Conservation (phyloP, 1,140 invertebrate genomes). For the Drosophila auraria region DNA sequence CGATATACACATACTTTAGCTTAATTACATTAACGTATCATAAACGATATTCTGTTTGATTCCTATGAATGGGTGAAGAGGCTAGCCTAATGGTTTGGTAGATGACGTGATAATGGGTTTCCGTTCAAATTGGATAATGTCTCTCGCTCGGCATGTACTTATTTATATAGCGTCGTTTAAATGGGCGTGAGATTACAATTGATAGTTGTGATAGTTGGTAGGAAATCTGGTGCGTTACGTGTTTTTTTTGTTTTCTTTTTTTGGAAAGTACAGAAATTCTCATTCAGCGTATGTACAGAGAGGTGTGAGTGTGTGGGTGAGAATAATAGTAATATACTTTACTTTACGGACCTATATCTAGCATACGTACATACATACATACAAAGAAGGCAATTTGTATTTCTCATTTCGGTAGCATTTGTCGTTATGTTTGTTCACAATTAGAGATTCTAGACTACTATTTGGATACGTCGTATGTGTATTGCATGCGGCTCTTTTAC, state of each 20-base stretch:
- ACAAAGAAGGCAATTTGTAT: conserved; percentile 50
- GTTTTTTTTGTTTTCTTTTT: neutral
- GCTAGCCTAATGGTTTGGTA: conserved; percentile 35
- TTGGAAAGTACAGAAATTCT: conserved; percentile 32
- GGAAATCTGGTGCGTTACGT: conserved; percentile 42
- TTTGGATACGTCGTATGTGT: conserved; percentile 79
- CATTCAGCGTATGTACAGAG: conserved; percentile 49
- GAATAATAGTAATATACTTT: conserved; percentile 20
- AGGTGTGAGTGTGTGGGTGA: conserved; percentile 10
- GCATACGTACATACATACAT: conserved; percentile 58
- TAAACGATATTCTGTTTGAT: conserved; percentile 51
- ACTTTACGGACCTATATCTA: conserved; percentile 43
- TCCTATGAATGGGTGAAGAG: conserved; percentile 28
- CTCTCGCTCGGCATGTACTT: conserved; percentile 28
- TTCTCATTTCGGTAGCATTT: conserved; percentile 27
- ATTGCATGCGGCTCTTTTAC: conserved; percentile 49
- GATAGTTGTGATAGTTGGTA: conserved; percentile 29
- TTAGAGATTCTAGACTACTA: conserved; percentile 62
- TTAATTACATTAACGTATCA: conserved; percentile 71
- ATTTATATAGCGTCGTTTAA: conserved; percentile 55
- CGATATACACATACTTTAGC: conserved; percentile 52
- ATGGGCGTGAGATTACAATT: conserved; percentile 49
- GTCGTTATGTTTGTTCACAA: conserved; percentile 56
- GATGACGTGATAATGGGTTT: conserved; percentile 33
- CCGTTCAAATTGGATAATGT: conserved; percentile 2